These are phyloP conservation scores for Drosophila quadrilineata DNA, from an alignment of 1,140 invertebrate genomes.

Conservation along the genomic window DNA sequence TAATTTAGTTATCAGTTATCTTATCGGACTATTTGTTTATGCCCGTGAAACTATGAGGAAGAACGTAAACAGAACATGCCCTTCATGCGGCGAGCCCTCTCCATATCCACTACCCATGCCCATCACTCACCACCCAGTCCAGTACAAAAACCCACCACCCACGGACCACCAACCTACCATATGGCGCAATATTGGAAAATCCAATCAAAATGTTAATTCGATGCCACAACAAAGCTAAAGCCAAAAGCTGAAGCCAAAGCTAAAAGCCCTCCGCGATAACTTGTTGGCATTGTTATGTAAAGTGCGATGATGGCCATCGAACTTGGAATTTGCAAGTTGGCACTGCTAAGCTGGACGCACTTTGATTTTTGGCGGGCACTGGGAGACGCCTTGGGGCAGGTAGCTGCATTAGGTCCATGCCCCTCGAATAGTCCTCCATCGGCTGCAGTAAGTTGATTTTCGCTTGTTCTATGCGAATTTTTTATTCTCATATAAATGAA, in stretches of 20 bases:
- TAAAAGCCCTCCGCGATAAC: conserved; percentile 30
- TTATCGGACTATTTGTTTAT: conserved; percentile 21
- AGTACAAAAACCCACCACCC: too few relatives aligned
- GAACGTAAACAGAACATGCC: conserved; percentile 25
- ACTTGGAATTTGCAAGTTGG: too few relatives aligned
- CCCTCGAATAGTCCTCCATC: too few relatives aligned
- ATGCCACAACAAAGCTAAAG: conserved; percentile 35
- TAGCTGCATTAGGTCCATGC: too few relatives aligned
- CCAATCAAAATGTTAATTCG: conserved; percentile 79
- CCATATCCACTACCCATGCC: conserved; percentile 1
- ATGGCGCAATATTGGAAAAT: conserved; percentile 78
- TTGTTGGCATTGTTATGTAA: conserved; percentile 39
- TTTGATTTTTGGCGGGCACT: background rate
- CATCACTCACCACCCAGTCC: too few relatives aligned
- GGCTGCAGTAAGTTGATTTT: too few relatives aligned
- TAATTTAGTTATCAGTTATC: too few relatives aligned
- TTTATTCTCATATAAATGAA: conserved; percentile 25
- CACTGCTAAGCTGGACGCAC: conserved; percentile 9
- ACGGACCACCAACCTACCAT: conserved; percentile 43
- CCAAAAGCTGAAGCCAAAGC: too few relatives aligned
- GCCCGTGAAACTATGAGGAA: conserved; percentile 2
- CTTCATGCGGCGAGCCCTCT: background rate
- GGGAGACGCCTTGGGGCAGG: too few relatives aligned
- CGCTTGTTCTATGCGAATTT: conserved; percentile 21
- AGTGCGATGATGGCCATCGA: conserved; percentile 24